Evolutionary conservation across 2,888 invertebrate genomes (phyloP), one percentile per base, ranked within the genome.

Genomic region (Norana najaformis): DNA sequence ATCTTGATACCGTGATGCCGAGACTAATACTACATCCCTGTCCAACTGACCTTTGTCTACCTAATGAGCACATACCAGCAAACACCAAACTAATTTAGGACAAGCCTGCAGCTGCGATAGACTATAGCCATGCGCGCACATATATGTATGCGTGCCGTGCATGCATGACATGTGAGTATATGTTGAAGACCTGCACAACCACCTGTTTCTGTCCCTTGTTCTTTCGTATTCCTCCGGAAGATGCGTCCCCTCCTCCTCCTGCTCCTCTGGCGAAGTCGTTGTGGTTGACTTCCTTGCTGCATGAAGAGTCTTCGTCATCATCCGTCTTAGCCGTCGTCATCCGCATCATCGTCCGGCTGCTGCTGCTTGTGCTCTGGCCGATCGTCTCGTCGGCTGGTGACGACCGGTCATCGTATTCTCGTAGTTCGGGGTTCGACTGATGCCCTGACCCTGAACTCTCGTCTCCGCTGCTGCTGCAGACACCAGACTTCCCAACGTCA

Each of bases 391-490:
- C 69, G 0, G 11, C 69, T 8, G 69, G 0, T 30, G 69, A n/a
- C 6, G 69, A 69, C 69, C 69, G 18, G 18, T 47, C 69, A 69
- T 69, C 47, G 23, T 16, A 23, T 69, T 11, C 30, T n/a, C 53
- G 53, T 53, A 6, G n/a, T n/a, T 69, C 69, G 69, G 69, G 69
- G 69, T 69, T 69, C 6, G 69, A 69, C 69, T 69, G 69, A 69
- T 69, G 69, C 30, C 69, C 69, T 47, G 47, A 69, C 69, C 69
- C 69, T n/a, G 53, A 69, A 69, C 69, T 69, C 69, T 69, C 69
- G n/a, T 69, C 69, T 69, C 8, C 69, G 69, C 69, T 69, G 69
- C 69, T 69, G 69, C 69, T 69, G 69, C 53, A 53, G 5, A 13
- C 53, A 53, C 30, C 69, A 30, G 69, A 69, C n/a, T 69, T 69